Evolutionary conservation across 1,140 invertebrate genomes (phyloP).

Genomic region (Drosophila yakuba): DNA sequence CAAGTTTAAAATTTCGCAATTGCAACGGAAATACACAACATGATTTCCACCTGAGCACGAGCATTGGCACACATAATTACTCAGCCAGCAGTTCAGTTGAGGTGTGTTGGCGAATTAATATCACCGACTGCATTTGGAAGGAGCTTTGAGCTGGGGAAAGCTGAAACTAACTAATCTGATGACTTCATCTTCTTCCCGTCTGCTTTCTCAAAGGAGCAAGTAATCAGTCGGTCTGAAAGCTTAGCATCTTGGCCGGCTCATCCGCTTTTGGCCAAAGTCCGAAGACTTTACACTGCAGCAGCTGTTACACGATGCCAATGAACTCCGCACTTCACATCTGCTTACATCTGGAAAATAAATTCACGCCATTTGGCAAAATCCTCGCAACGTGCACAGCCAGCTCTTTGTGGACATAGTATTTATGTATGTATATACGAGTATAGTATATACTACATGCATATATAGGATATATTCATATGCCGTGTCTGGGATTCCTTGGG

Average conservation of each 20-base stretch:
- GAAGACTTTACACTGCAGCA: constrained; percentile 41
- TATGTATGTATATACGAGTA: constrained; percentile 8
- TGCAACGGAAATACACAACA: constrained; percentile 81
- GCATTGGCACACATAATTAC: constrained; percentile 78
- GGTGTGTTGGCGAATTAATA: constrained; percentile 38
- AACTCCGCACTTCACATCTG: constrained; percentile 47
- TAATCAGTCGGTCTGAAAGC: constrained; percentile 46
- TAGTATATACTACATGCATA: constrained; percentile 13
- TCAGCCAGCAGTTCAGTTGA: constrained; percentile 37
- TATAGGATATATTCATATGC: constrained; percentile 53
- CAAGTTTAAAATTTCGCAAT: constrained; percentile 83
- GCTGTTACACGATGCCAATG: constrained; percentile 74
- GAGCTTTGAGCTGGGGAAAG: not conserved
- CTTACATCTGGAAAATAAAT: constrained; percentile 68
- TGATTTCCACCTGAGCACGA: constrained; percentile 69
- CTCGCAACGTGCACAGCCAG: constrained; percentile 42
- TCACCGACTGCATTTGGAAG: not conserved
- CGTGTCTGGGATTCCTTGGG: constrained; percentile 30
- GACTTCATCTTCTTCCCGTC: constrained; percentile 38
- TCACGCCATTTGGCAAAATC: constrained; percentile 72
- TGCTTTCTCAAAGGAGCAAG: constrained; percentile 40
- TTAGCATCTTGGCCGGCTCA: constrained; percentile 44
- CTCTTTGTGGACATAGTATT: constrained; percentile 17
- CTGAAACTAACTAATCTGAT: constrained; percentile 49
- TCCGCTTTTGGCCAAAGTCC: constrained; percentile 33